phyloP scores from a whole-genome alignment of 1,140 invertebrate genomes.

The Galleria mellonella region DNA sequence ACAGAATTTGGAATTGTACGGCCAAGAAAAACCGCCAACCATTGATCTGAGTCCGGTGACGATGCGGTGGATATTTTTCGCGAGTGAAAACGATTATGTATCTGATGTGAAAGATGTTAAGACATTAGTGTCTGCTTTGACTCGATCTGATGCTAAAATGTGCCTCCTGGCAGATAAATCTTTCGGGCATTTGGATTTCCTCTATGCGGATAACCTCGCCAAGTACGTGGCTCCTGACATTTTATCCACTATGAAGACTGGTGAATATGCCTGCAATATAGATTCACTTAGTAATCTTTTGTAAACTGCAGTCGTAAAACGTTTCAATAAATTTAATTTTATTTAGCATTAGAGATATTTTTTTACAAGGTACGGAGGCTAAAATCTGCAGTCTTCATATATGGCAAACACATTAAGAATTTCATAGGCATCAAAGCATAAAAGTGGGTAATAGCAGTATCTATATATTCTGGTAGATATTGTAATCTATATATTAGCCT shows the following conservation, averaged over 20 bases:
- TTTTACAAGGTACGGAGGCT: too few species aligned
- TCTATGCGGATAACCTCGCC: constrained; percentile 63
- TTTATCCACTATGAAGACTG: constrained; percentile 5
- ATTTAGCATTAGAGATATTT: too few species aligned
- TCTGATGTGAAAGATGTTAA: constrained; percentile 37
- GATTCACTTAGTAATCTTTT: background rate
- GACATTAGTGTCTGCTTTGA: constrained; percentile 1
- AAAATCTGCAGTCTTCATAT: too few species aligned
- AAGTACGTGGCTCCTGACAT: constrained; percentile 24
- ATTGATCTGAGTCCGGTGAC: constrained; percentile 64
- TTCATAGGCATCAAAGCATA: too few species aligned
- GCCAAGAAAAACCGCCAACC: constrained; percentile 48
- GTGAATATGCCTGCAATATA: constrained; percentile 4
- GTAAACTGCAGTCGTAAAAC: too few species aligned
- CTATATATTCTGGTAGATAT: too few species aligned
- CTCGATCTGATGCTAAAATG: constrained; percentile 16
- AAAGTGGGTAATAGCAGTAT: too few species aligned
- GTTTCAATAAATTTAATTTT: too few species aligned
- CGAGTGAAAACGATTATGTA: constrained; percentile 59
- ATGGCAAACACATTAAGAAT: too few species aligned
- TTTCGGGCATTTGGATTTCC: constrained; percentile 73
- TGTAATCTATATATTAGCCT: too few species aligned
- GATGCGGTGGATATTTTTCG: constrained; percentile 58
- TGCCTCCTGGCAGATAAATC: constrained; percentile 14
- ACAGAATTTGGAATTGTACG: constrained; percentile 42